Evolutionary conservation across 2,888 invertebrate genomes (phyloP).

Genomic region (Andricus quercusramuli): DNA sequence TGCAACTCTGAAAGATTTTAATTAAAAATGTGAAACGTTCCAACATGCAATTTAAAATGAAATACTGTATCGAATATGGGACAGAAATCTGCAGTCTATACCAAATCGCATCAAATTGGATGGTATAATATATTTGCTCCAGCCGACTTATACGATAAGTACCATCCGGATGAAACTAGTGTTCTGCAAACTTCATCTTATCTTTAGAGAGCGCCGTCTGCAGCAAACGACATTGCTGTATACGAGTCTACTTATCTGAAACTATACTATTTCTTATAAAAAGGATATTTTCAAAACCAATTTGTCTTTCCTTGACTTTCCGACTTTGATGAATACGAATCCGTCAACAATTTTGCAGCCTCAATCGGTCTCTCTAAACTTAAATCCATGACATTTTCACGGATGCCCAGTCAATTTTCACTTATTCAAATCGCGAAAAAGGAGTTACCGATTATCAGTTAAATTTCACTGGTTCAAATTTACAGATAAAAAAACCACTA

Average conservation of each 20-base stretch:
- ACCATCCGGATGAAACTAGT: slow-evolving; percentile 31
- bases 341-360: no score
- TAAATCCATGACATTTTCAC: no score
- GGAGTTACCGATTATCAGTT: no score
- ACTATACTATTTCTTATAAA: not conserved
- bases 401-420: no score
- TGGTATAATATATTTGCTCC: slow-evolving; percentile 5
- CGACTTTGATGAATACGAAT: not conserved
- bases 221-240: slow-evolving; percentile 23
- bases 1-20: not conserved
- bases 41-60: not conserved
- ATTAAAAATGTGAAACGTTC: not conserved
- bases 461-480: no score
- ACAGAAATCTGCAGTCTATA: not conserved
- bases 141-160: slow-evolving; percentile 1
- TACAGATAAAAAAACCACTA: no score
- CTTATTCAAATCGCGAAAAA: no score
- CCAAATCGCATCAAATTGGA: not conserved
- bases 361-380: no score
- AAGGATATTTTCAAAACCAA: not conserved
- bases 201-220: slow-evolving; percentile 11
- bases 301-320: not conserved
- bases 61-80: not conserved
- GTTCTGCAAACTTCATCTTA: slow-evolving; percentile 32
- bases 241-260: slow-evolving; percentile 31